Evolutionary conservation across 2,113 vertebrate genomes (phyloP), one percentile per base, ranked within the genome.

Genomic region (Megaceryle torquata): DNA sequence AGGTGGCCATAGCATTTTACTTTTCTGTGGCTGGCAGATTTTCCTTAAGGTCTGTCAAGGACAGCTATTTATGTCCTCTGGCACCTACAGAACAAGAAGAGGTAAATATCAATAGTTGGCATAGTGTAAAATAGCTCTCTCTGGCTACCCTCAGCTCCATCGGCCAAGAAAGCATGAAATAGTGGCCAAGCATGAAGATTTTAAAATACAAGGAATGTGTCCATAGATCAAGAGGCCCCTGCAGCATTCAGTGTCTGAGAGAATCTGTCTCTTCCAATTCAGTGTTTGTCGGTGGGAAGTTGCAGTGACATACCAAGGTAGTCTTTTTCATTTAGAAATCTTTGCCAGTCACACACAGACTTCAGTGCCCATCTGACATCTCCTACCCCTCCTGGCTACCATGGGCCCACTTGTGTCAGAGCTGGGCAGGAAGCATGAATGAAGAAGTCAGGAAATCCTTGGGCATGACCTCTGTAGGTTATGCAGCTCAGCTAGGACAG

Each of bases 371-470:
- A 7, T 75, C 69, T 93, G 80, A 92, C 72, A 37, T 79, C 91
- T 91, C n/a, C 37, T 84, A 39, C 77, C 69, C 72, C 94, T 95
- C 81, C 86, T 92, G 91, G 84, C 77, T 84, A 82, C 91, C 7
- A 0, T 28, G 72, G 70, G 61, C 77, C 89, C 84, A 46, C 89
- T 85, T 92, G 77, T 95, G 89, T 92, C 91, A 79, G 74, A 87
- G 67, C 50, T 4, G 5, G 26, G 48, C 39, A 61, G 50, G 78
- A 91, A 75, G 44, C 61, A 41, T 37, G 57, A 81, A 51, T 82
- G 77, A 92, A 83, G 86, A 88, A 92, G 56, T 68, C 53, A 71
- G 33, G 69, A 56, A 2, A 1, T 75, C 19, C 2, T 7, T 83
- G 51, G 43, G 20, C 48, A 60, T 48, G 48, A 56, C 43, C 29